phyloP scores from a whole-genome alignment of 1,140 invertebrate species.

The Drosophila burlai region DNA sequence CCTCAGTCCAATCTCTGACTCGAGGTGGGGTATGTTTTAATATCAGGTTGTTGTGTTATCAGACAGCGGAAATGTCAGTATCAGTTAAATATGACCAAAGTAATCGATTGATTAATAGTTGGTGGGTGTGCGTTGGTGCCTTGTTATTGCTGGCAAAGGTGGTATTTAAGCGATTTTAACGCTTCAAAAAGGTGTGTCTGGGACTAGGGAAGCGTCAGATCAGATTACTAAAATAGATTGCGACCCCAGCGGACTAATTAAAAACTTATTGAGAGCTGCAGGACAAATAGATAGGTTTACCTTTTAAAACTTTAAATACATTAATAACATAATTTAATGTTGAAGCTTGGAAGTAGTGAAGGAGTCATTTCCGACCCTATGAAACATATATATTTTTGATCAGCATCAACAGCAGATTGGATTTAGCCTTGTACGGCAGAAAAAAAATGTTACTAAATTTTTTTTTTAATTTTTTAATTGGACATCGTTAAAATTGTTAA shows the following conservation, averaged over 20 bases:
- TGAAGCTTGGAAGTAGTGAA: too few relatives aligned
- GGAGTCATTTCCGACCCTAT: too few relatives aligned
- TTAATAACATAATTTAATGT: too few relatives aligned
- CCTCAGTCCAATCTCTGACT: background rate
- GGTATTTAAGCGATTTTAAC: conserved; percentile 16
- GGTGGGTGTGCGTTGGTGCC: conserved; percentile 38
- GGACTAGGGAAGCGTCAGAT: background rate
- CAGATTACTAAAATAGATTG: conserved; percentile 21
- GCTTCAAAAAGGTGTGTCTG: conserved; percentile 27
- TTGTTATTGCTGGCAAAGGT: background rate
- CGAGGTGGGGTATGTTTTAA: conserved; percentile 2
- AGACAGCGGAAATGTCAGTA: conserved; percentile 61
- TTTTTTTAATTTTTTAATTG: too few relatives aligned
- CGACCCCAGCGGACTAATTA: conserved; percentile 13
- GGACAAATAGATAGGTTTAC: background rate
- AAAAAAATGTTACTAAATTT: too few relatives aligned
- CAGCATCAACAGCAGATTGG: too few relatives aligned
- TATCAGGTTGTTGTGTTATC: conserved; percentile 45
- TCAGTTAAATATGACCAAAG: conserved; percentile 46
- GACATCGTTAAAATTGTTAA: too few relatives aligned
- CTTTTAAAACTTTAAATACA: background rate
- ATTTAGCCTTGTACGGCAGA: too few relatives aligned
- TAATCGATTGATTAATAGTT: conserved; percentile 60
- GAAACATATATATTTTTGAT: too few relatives aligned
- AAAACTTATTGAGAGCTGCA: background rate